Base-by-base conservation (phyloP, 2,113 vertebrate species). In the Phasianus colchicus region DNA sequence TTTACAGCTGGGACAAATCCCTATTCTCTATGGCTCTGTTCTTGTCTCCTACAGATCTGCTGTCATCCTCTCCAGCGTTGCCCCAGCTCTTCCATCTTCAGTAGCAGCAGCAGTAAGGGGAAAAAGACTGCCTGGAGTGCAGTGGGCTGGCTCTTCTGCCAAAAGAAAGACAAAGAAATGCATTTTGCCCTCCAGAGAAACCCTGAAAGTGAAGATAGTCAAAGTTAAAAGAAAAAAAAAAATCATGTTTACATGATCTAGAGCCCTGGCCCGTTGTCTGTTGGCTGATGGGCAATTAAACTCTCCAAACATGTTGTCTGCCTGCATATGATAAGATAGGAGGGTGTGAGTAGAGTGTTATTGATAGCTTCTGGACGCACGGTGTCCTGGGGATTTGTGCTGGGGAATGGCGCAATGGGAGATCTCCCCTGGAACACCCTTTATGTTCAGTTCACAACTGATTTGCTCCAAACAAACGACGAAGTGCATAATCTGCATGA, bases 71-170 rank as follows among this genome's bases (percentile, higher is more conserved):
- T n/a, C 65, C 42, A n/a, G 65, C 4, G 12, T 45, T 66, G 13
- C 29, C 29, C 8, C 19, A 22, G 29, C 64, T 30, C 42, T 32
- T 66, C 42, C 20, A 66, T 30, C 61, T 45, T 47, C 1, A 2
- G 4, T 11, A 7, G 64, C 34, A 47, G n/a, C 2, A 4, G 22
- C 1, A 0, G 6, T 6, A 16, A 0, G 13, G 7, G 7, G 7
- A 16, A 15, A 34, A 58, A 4, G 61, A 45, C 21, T 67, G 54
- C 34, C 34, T 25, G 48, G 21, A 29, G 10, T 38, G 47, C 21
- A 30, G 32, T 9, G 38, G 58, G 13, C 65, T 60, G 64, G 13
- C 40, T 90, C 54, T 64, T 45, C 17, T 36, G 38, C 27, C 5
- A 18, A 16, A 45, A 66, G 50, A 43, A 38, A 1, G 2, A 29